Evolutionary conservation across 2,888 invertebrate species (phyloP), one percentile per base, ranked within the genome.

Genomic region (Epinotia nisella): DNA sequence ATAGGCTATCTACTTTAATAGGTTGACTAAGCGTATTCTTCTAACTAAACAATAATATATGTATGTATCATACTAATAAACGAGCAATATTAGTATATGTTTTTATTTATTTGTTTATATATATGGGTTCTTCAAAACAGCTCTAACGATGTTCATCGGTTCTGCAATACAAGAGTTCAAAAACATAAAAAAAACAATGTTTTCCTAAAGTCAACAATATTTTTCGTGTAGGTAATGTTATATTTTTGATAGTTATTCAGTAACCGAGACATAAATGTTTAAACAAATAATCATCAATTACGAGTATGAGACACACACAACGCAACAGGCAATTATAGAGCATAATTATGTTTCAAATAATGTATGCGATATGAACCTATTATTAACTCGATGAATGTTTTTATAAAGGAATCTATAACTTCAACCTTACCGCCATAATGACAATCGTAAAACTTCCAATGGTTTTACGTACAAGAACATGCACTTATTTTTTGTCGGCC

Each of bases 401-500:
- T 49, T 49, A 49, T 49, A 49, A 49, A 49, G 49, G n/a, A 49
- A 49, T 49, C 49, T 49, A n/a, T 19, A 55, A 53, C 9, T 19
- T 67, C 13, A 51, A 61, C 15, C 56, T 68, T 24, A 39, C 55
- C 21, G 49, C n/a, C 35, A 62, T 72, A 21, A 72, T 68, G 67
- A 15, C 21, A 19, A 68, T 53, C 62, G 21, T 69, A 59, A 73
- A 73, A 68, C 24, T 41, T 53, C 29, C 51, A 68, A 62, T 67
- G 61, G 29, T 56, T 58, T 45, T 39, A 7, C 17, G 9, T 59
- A 73, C 73, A 73, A 64, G 68, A 59, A 19, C 51, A 59, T 59
- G 73, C 69, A 69, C 73, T 73, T 73, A 72, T 62, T 53, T 68
- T 49, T 61, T 41, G 55, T 5, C 24, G 51, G 19, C 39, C 67